Evolutionary conservation across 2,888 invertebrate genomes (phyloP).

Genomic region (Strigamia transsilvanica): DNA sequence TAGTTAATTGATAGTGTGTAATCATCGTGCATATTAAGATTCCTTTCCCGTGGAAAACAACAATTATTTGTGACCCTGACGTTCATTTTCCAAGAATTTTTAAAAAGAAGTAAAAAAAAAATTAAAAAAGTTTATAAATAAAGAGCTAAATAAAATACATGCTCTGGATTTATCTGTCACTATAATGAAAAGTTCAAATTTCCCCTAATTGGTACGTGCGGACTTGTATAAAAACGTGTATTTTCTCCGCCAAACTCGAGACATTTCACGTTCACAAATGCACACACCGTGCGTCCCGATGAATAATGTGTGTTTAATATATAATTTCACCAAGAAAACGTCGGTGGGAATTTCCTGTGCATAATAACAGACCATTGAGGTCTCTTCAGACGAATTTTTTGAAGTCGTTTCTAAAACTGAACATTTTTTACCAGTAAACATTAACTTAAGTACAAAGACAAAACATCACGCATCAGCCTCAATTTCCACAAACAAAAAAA

Average conservation of each 20-base stretch:
- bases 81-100: constrained; percentile 25
- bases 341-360: constrained; percentile 49
- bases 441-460: constrained; percentile 1
- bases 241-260: constrained; percentile 48
- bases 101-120: neutral
- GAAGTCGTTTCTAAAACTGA: constrained; percentile 36
- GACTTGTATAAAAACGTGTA: constrained; percentile 26
- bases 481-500: constrained; percentile 15
- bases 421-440: neutral
- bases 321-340: constrained; percentile 49
- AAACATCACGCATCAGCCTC: constrained; percentile 25
- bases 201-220: constrained; percentile 36
- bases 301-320: constrained; percentile 46
- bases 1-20: neutral
- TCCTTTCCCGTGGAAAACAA: constrained; percentile 41
- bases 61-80: constrained; percentile 46
- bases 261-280: constrained; percentile 39
- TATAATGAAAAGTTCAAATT: constrained; percentile 49
- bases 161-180: constrained; percentile 45
- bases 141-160: constrained; percentile 46
- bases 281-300: constrained; percentile 28
- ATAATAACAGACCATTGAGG: constrained; percentile 38
- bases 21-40: constrained; percentile 2
- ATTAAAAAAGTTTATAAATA: neutral
- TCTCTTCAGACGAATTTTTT: constrained; percentile 34